Conservation (phyloP, 2,113 vertebrate species). For the Microcebus tavaratra region DNA sequence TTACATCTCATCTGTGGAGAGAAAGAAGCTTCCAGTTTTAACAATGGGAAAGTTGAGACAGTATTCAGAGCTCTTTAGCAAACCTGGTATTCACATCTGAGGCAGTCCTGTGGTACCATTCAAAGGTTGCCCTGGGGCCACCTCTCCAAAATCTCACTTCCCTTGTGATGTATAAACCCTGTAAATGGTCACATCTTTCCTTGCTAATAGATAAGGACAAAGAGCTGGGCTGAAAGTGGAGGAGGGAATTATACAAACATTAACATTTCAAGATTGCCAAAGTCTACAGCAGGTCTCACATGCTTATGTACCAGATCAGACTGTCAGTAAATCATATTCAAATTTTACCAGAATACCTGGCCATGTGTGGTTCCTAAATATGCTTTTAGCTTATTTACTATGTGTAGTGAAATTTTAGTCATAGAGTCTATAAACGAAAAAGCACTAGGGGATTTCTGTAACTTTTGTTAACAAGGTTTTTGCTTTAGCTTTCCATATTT, state of each 20-base stretch:
- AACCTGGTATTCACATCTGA: not conserved
- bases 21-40: conserved; percentile 7
- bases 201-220: not conserved
- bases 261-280: not conserved
- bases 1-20: not conserved
- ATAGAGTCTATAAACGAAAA: conserved; percentile 13
- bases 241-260: not conserved
- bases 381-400: not conserved
- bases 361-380: not conserved
- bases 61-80: not conserved
- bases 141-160: not conserved
- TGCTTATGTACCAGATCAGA: not conserved
- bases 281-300: not conserved
- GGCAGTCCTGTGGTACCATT: not conserved
- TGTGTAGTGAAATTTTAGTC: not conserved
- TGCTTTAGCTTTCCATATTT: not conserved
- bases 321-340: not conserved
- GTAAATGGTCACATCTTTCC: not conserved
- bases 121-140: not conserved
- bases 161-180: not conserved
- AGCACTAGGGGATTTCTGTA: not conserved
- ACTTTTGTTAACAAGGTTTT: not conserved
- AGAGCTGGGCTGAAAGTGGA: not conserved
- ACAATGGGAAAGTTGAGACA: not conserved
- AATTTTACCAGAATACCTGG: not conserved